Base-by-base conservation (phyloP, 2,888 invertebrate genomes). In the Pyrgus malvae region DNA sequence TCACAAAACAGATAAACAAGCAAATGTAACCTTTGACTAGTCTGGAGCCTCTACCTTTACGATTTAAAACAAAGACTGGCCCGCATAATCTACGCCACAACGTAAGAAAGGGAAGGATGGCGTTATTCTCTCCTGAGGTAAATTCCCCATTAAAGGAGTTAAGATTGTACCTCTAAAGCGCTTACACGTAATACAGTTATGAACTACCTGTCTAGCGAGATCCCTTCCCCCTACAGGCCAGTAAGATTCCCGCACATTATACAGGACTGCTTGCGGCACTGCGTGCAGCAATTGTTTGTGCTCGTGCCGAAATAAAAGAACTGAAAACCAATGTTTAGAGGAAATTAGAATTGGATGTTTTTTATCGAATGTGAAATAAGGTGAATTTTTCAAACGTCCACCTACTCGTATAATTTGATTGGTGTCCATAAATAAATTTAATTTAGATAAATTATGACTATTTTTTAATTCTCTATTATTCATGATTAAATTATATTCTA, bases 331-430 rank as follows among this genome's bases (percentile, higher is more conserved):
- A 49, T 61, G 61, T 48, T 57, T 61, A 11, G 23, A 11, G 5
- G 25, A 55, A 1, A 61, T 14, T 21, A 61, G 41, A 2, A 60
- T 38, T 3, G 61, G 63, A 35, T 63, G 60, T 27, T 55, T 58
- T 19, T 58, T 57, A 45, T 58, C 31, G 16, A 55, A 59, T 16
- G 16, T n/a, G 37, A 38, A 38, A 16, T 16, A 2, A 0, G 37
- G 17, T 17, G 37, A 38, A 7, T 38, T 17, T 3, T 38, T 17
- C 9, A 38, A n/a, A 5, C 37, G 16, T 16, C 37, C 37, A 16
- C 37, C 37, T 7, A 38, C 19, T 38, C 37, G 37, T 17, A 38
- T n/a, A 16, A 38, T 4, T 0, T 9, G 6, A 6, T 38, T 17
- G 9, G 16, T 2, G 17, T 37, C 37, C 16, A 37, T 37, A 37